A percentile compares a stretch with the other conserved stretches of the same genome.
phyloP scores from a whole-genome alignment of 2,888 invertebrate genomes.

The Geotrupes spiniger region DNA sequence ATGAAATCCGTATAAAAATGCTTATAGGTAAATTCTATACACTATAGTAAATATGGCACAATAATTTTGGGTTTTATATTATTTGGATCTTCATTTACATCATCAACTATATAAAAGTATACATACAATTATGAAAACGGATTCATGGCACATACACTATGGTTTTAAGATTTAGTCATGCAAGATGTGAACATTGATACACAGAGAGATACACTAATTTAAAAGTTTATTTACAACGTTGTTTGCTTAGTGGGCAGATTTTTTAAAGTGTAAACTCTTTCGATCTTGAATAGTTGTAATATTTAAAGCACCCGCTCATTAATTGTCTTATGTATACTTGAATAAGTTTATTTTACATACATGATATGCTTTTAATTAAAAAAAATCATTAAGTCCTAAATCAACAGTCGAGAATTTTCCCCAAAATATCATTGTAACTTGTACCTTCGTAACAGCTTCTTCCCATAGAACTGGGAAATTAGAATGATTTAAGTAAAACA shows the following conservation, averaged over 20 bases:
- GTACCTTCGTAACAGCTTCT: conserved; percentile 14
- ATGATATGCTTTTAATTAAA: too few species aligned
- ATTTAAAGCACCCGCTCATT: not conserved
- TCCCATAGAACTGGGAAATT: conserved; percentile 46
- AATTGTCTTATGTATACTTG: too few species aligned
- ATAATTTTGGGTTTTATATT: conserved; percentile 9
- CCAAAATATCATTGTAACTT: conserved; percentile 2
- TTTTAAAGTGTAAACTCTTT: too few species aligned
- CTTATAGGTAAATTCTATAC: conserved; percentile 12
- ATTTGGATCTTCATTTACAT: conserved; percentile 4
- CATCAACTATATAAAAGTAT: conserved; percentile 11
- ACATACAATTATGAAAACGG: conserved; percentile 7
- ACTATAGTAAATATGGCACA: conserved; percentile 12
- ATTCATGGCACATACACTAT: conserved; percentile 12
- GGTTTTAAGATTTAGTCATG: conserved; percentile 1
- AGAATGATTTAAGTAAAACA: conserved; percentile 22
- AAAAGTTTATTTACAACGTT: conserved; percentile 11
- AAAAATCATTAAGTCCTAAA: too few species aligned
- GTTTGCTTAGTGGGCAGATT: too few species aligned
- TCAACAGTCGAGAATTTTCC: too few species aligned
- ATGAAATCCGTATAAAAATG: conserved; percentile 15
- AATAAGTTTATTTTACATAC: too few species aligned
- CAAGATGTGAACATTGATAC: too few species aligned
- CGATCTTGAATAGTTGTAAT: too few species aligned
- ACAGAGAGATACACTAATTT: too few species aligned